phyloP scores from a whole-genome alignment of 1,140 invertebrate species.

The Condylostylus longicornis region DNA sequence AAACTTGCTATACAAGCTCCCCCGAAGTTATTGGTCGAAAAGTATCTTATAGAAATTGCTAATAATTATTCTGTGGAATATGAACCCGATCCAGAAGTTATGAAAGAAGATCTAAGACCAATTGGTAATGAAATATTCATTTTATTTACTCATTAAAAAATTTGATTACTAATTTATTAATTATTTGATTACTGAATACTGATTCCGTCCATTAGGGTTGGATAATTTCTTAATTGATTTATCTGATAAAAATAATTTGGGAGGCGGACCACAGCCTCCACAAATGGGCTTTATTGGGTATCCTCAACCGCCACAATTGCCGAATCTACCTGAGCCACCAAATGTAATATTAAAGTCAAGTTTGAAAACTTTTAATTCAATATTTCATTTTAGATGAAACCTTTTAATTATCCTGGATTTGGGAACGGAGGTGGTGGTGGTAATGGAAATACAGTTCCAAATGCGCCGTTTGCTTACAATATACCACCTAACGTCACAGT shows the following conservation, averaged over 20 bases:
- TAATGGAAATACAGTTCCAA: slow-evolving; percentile 10
- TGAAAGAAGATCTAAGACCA: slow-evolving; percentile 58
- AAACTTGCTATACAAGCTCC: slow-evolving; percentile 93
- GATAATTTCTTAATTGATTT: slow-evolving; percentile 73
- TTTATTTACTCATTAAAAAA: slow-evolving; percentile 7
- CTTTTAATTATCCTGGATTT: slow-evolving; percentile 28
- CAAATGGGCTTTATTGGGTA: slow-evolving; percentile 58
- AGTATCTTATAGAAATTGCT: slow-evolving; percentile 91
- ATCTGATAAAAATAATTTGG: slow-evolving; percentile 44
- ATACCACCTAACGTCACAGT: slow-evolving; percentile 41
- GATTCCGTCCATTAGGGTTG: slow-evolving; percentile 26
- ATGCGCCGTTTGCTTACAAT: slow-evolving; percentile 50
- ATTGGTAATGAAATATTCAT: slow-evolving; percentile 12
- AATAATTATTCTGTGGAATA: slow-evolving; percentile 87
- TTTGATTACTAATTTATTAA: not conserved
- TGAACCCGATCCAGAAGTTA: slow-evolving; percentile 80
- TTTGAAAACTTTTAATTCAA: too few relatives aligned
- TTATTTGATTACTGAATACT: too few relatives aligned
- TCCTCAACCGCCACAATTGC: slow-evolving; percentile 48
- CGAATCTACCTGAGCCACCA: slow-evolving; percentile 32
- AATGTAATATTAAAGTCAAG: too few relatives aligned
- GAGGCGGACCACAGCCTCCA: slow-evolving; percentile 44
- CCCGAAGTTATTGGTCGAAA: slow-evolving; percentile 89
- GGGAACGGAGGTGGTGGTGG: slow-evolving; percentile 9
- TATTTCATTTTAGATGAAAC: slow-evolving; percentile 21